Base-by-base conservation (phyloP, 2,113 vertebrate species). In the Narcine bancroftii region DNA sequence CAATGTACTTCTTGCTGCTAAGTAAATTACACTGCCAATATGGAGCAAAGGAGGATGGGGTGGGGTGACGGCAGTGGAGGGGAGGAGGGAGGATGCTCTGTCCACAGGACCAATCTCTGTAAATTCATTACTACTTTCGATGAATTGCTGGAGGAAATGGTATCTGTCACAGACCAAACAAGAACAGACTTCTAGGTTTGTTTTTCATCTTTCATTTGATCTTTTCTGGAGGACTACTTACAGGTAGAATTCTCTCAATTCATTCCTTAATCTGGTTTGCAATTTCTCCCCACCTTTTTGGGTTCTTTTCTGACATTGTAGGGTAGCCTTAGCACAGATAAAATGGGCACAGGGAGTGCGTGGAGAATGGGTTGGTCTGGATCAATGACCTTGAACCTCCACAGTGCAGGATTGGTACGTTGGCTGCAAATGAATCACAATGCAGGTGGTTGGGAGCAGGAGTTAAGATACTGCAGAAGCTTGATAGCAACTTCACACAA, bases 121-220 rank as follows among this genome's bases (percentile, higher is more conserved):
- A 45, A 17, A n/a, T 39, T 91, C 63, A 66, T 47, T 26, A 2
- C 71, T 47, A 91, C 39, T 42, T 71, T 17, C 26, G 89, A 69
- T 66, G 65, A 26, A 85, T 60, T 85, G 53, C 13, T 45, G 29
- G 42, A 69, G 47, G 36, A 91, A 60, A 69, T 69, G 63, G 9
- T 69, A 91, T 91, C 42, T 91, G 26, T 91, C 45, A 91, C 11
- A 69, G 65, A 89, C 85, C 36, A 89, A 89, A 65, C n/a, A 89
- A 45, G 36, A n/a, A n/a, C 36, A 65, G 85, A 65, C 65, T 29
- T 42, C 45, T 29, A 71, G 36, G 24, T 47, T 47, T 42, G 26
- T 91, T 91, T 69, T 69, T 91, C 89, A 91, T 47, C 89, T 69
- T 69, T 63, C 13, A 5, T 47, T 69, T 91, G 66, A 91, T 10